Percentiles rank a stretch among this genome's conserved stretches.
Conservation (phyloP, 2,797 vertebrate species). For the Emys orbicularis region DNA sequence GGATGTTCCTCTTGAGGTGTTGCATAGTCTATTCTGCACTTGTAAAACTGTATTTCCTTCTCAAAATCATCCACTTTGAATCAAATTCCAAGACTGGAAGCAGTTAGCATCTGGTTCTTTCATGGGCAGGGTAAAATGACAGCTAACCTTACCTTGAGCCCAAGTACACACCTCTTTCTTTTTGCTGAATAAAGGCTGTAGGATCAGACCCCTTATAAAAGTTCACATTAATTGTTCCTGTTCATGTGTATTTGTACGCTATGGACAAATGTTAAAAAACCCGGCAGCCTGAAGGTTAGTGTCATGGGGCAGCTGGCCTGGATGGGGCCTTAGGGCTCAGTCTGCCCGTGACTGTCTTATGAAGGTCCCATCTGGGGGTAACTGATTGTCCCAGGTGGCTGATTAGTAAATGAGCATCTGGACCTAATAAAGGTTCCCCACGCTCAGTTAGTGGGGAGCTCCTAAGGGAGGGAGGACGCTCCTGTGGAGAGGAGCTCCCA, state of each 20-base stretch:
- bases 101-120: constrained; percentile 1
- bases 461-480: too few relatives aligned
- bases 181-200: neutral
- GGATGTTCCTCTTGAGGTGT: constrained; percentile 33
- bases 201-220: neutral
- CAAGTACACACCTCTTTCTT: constrained; percentile 38
- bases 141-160: neutral
- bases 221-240: neutral
- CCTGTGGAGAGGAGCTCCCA: too few relatives aligned
- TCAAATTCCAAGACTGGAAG: constrained; percentile 35
- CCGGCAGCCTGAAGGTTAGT: neutral
- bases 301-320: neutral
- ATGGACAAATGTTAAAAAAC: constrained; percentile 31
- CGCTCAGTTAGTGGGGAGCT: neutral
- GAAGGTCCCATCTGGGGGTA: neutral
- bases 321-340: neutral
- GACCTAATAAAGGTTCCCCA: neutral
- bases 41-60: constrained; percentile 18
- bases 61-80: constrained; percentile 24
- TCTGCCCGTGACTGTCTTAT: neutral
- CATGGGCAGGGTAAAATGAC: constrained; percentile 29
- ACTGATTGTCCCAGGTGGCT: neutral
- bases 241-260: constrained; percentile 28
- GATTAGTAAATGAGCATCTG: neutral
- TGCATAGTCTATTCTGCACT: neutral